Conservation (phyloP, 2,797 vertebrate species). For the Coendou prehensilis region DNA sequence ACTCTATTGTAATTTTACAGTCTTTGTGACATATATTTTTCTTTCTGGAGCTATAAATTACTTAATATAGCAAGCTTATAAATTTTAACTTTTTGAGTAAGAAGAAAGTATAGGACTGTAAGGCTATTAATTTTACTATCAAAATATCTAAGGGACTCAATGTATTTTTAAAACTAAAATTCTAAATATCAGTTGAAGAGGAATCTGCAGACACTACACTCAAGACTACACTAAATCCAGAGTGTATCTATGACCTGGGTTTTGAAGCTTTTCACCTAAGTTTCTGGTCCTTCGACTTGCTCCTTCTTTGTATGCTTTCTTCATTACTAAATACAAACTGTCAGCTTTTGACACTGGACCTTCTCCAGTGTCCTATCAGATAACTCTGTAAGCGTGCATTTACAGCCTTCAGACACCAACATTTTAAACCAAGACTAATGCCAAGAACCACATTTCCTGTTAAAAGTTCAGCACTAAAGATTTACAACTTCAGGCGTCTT, state of each 20-base stretch:
- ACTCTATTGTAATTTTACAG: slow-evolving; percentile 12
- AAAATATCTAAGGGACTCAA: slow-evolving; percentile 74
- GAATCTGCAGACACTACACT: slow-evolving; percentile 50
- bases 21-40: slow-evolving; percentile 65
- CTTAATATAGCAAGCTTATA: slow-evolving; percentile 63
- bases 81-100: slow-evolving; percentile 62
- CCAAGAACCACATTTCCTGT: slow-evolving; percentile 56
- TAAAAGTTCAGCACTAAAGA: slow-evolving; percentile 72
- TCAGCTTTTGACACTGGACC: slow-evolving; percentile 19
- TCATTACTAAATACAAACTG: slow-evolving; percentile 67
- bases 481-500: slow-evolving; percentile 63
- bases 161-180: slow-evolving; percentile 41
- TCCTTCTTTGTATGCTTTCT: slow-evolving; percentile 60
- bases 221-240: slow-evolving; percentile 44
- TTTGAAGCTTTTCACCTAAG: slow-evolving; percentile 67
- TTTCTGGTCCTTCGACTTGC: slow-evolving; percentile 50
- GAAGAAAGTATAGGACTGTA: slow-evolving; percentile 57
- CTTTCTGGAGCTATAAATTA: slow-evolving; percentile 56
- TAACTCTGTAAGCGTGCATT: slow-evolving; percentile 64
- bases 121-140: slow-evolving; percentile 70
- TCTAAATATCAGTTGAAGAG: slow-evolving; percentile 66
- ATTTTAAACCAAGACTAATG: slow-evolving; percentile 71
- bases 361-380: slow-evolving; percentile 57
- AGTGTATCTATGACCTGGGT: slow-evolving; percentile 1
- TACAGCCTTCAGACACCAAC: slow-evolving; percentile 61